Base-by-base conservation (phyloP, 1,140 invertebrate genomes). In the Sminthurinus signatus region DNA sequence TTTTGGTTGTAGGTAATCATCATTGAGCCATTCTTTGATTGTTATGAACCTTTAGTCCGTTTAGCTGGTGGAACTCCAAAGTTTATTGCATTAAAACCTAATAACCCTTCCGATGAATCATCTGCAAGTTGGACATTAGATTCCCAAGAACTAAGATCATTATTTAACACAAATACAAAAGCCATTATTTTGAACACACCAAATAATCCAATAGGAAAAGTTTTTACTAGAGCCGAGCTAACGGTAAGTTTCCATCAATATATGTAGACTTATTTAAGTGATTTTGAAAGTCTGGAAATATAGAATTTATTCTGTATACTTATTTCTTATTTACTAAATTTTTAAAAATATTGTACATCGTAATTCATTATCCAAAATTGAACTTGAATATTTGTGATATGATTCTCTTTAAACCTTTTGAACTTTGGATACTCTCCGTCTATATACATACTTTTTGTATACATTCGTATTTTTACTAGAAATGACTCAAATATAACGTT, bases 1-100 rank as follows among this genome's bases (percentile, higher is more conserved):
- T 57, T 14, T 14, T 31, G 19, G 39, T 48, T 62, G 15, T 29
- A 98, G 77, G 93, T 94, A 65, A 95, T 98, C 65, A 93, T 99
- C 29, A 94, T 99, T 66, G 96, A 99, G 76, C 96, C 96, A 8
- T 98, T 89, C 77, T 99, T 96, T 76, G 96, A 99, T 76, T 97
- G 94, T 74, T 99, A 99, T 76, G 89, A 89, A 65, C 93, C 94
- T 1, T 96, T 98, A 88, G 87, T 97, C 1, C 23, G 23, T 73
- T 84, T 85, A 72, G 91, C 91, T 42, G 93, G 92, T 1, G 96
- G 92, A 15, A 81, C 85, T 25, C 86, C 93, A 1, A 86, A 86
- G 59, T 98, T 89, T 75, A 89, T 98, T 65, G 85, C 94, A 12
- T 79, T 99, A 1, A 83, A 87, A 78, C 85, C 88, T 50, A 87